These are phyloP conservation scores for Coelopa frigida DNA, from an alignment of 1,140 invertebrate species.

Conservation along the genomic window DNA sequence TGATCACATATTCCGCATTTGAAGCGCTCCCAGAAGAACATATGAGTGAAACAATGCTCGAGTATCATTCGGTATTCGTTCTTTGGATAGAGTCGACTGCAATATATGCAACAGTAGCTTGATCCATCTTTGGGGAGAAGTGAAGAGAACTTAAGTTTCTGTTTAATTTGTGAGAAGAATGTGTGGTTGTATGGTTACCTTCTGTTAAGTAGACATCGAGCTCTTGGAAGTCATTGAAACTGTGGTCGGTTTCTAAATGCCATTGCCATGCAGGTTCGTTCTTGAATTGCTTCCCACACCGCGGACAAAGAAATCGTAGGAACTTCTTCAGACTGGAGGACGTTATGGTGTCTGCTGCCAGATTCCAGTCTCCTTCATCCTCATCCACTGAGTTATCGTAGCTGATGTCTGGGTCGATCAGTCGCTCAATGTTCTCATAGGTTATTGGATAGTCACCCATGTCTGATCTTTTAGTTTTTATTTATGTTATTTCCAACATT, in stretches of 20 bases:
- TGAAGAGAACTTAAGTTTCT: not conserved
- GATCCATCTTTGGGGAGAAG: not conserved
- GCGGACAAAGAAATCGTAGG: conserved; percentile 1
- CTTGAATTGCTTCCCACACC: conserved; percentile 1
- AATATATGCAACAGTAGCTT: not conserved
- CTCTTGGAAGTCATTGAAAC: conserved; percentile 6
- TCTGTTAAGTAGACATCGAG: not conserved
- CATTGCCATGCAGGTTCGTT: not conserved
- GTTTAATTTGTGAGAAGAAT: too few species aligned
- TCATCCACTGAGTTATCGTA: too few species aligned
- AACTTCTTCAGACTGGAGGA: too few species aligned
- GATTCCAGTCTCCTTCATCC: too few species aligned
- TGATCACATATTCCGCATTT: conserved; percentile 8
- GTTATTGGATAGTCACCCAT: too few species aligned
- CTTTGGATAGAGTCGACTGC: not conserved
- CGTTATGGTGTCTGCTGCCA: too few species aligned
- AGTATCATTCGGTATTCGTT: conserved; percentile 5
- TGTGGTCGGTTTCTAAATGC: conserved; percentile 3
- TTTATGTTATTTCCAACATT: too few species aligned
- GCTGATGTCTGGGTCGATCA: too few species aligned
- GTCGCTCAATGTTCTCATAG: too few species aligned
- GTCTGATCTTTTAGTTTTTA: too few species aligned
- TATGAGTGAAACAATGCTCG: not conserved
- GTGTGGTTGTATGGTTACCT: too few species aligned
- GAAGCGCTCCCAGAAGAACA: not conserved